Evolutionary conservation across 2,113 vertebrate genomes (phyloP), one percentile per base, ranked within the genome.

Genomic region (Ictidomys tridecemlineatus): DNA sequence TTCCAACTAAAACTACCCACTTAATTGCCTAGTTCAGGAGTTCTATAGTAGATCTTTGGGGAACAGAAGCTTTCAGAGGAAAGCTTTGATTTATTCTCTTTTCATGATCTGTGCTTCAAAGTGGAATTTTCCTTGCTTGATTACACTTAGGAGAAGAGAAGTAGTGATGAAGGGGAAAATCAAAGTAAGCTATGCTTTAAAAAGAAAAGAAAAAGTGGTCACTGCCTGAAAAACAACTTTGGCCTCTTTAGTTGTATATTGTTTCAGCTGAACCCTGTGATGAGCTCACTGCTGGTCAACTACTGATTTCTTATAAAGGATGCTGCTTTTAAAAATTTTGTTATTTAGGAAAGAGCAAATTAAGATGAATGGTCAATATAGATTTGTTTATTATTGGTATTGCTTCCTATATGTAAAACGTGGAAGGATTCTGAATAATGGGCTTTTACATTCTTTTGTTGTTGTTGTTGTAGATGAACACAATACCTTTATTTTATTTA

Each of bases 41-140:
- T 90, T 86, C 48, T 93, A 17, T 86, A 61, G 80, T 45, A 90
- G 26, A 89, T 67, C 39, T 76, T 93, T 76, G 39, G 45, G 28
- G 48, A 42, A 85, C 37, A 77, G 58, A 90, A n/a, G 51, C 34
- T 73, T 70, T 95, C 34, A 18, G 48, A 24, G 48, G 74, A 65
- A 90, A 85, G 69, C 91, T 96, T 89, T 95, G 56, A 95, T 95
- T 93, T 89, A 79, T 93, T 93, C 48, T 86, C 77, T 96, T 85
- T 89, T 95, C 51, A 95, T 53, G 61, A 76, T 93, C 61, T 48
- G 32, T 87, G 79, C 82, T 93, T 93, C 87, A 87, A 91, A 86
- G 94, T 87, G 70, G 63, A 95, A 83, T 91, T 93, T 91, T 91
- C 30, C 70, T 93, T 97, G 87, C 94, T 93, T 95, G 87, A 91